Evolutionary conservation across 2,888 invertebrate species (phyloP).

Genomic region (Cephus sareptanus): DNA sequence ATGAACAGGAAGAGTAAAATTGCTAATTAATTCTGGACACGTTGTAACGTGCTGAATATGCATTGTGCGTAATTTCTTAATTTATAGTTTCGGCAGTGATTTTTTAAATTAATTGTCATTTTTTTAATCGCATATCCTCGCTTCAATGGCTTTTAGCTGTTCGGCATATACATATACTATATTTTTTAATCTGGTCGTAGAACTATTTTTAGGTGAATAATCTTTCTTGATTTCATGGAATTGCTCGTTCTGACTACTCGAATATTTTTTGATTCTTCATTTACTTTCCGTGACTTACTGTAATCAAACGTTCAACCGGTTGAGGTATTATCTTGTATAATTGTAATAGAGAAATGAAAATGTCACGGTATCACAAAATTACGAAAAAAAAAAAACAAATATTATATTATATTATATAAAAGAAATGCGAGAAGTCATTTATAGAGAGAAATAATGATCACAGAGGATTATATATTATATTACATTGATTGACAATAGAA

Average conservation of each 20-base stretch:
- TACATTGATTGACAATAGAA: constrained; percentile 59
- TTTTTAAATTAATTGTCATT: neutral
- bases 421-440: constrained; percentile 9
- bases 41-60: neutral
- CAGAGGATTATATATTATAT: constrained; percentile 37
- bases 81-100: neutral
- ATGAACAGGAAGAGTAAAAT: neutral
- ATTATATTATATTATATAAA: constrained; percentile 17
- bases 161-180: constrained; percentile 24
- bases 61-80: neutral
- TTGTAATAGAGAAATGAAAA: constrained; percentile 12
- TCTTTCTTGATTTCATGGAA: constrained; percentile 5
- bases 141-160: neutral
- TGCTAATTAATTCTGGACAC: neutral
- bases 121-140: neutral
- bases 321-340: constrained; percentile 13
- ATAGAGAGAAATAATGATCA: constrained; percentile 14
- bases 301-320: constrained; percentile 14
- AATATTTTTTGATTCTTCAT: constrained; percentile 10
- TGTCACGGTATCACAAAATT: constrained; percentile 29
- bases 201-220: constrained; percentile 3
- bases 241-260: constrained; percentile 14
- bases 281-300: constrained; percentile 15
- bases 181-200: neutral
- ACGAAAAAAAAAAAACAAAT: neutral